phyloP scores from a whole-genome alignment of 92 coral and sea anemone genomes.

The Pocillopora meandrina region DNA sequence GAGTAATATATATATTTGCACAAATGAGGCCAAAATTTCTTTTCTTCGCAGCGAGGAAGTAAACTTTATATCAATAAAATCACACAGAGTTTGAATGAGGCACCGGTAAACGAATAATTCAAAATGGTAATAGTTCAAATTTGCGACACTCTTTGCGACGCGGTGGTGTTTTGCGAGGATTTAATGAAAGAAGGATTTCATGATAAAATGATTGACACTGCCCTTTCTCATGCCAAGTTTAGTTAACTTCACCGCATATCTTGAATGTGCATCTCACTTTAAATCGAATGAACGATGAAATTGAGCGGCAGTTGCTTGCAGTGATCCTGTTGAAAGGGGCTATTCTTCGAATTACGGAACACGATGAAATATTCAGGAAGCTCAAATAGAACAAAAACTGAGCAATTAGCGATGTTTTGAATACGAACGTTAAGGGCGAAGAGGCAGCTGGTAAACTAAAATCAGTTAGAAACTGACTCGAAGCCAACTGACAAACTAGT shows the following conservation, averaged over 20 bases:
- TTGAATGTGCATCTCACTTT: not conserved
- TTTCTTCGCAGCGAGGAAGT: not conserved
- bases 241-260: slow-evolving; percentile 29
- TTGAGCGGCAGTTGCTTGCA: not conserved
- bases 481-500: slow-evolving; percentile 1
- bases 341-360: not conserved
- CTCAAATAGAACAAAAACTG: slow-evolving; percentile 5
- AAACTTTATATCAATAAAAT: not conserved
- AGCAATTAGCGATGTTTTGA: slow-evolving; percentile 30
- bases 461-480: not conserved
- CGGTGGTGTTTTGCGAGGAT: not conserved
- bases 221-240: slow-evolving; percentile 4
- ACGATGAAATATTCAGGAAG: not conserved
- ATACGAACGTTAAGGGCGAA: not conserved
- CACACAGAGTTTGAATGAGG: not conserved
- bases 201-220: slow-evolving; percentile 6
- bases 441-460: slow-evolving; percentile 21
- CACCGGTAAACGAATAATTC: not conserved
- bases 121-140: not conserved
- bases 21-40: slow-evolving; percentile 12
- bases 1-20: slow-evolving; percentile 6
- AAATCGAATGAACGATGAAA: not conserved
- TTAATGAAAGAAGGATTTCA: not conserved
- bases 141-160: not conserved
- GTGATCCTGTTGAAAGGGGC: not conserved